Evolutionary conservation across 2,888 invertebrate species (phyloP), one percentile per base, ranked within the genome.

Genomic region (Lacanobia oleracea): DNA sequence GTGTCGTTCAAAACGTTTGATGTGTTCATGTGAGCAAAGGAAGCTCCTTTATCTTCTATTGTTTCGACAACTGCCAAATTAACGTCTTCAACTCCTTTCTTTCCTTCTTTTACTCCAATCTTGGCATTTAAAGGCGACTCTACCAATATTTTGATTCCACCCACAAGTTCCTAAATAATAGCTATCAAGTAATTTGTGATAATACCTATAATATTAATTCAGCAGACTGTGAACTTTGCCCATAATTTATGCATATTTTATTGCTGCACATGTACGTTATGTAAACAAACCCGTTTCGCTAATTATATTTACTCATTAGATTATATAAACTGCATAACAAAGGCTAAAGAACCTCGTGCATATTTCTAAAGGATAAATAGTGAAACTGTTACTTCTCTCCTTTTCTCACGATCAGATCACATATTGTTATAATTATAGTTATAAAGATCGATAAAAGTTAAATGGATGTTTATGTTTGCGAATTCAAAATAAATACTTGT

Each of bases 221-320:
- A 79, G 63, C 50, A 82, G 78, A 78, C 56, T 67, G 73, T 72
- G 56, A 78, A 67, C 79, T 64, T 72, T 72, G 48, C 57, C 66
- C 72, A 72, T 68, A 65, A 70, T 70, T 70, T 83, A 75, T 80
- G 57, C 67, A 80, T 75, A 80, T 83, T 80, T 80, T 67, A 71
- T 82, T 83, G 56, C 75, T 74, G 70, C 70, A 79, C 60, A 83
- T 56, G 56, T 79, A 66, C 61, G 67, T 83, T 69, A 79, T 80
- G 75, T 79, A 83, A 79, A 83, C 80, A 79, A 83, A 65, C 63
- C 51, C 51, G 83, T 64, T 80, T 79, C 53, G 66, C 80, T 83
- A 79, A 83, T 83, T 79, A 67, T 75, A 80, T 80, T 82, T 79
- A 83, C 75, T 67, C 68, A 64, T 66, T 82, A 79, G 82, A 82